Percentiles rank a stretch among this genome's conserved stretches.
These are phyloP conservation scores for Blennius ocellaris DNA, from an alignment of 2,113 vertebrate species.

Conservation along the genomic window DNA sequence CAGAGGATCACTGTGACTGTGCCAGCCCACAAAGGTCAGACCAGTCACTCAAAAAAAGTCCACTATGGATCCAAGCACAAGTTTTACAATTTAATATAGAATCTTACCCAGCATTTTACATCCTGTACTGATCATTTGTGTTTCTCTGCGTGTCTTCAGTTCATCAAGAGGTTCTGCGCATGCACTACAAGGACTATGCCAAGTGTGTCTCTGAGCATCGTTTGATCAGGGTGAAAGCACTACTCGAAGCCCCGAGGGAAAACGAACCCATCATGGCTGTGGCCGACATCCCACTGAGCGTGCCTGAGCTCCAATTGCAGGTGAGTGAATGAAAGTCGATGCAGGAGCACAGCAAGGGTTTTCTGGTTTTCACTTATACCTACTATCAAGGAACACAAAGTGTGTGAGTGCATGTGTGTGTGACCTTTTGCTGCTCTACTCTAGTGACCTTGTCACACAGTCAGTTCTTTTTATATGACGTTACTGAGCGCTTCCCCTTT, in stretches of 20 bases:
- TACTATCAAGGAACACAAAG: too few relatives aligned
- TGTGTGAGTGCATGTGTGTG: too few relatives aligned
- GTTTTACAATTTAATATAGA: too few relatives aligned
- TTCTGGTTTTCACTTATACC: too few relatives aligned
- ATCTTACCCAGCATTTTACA: too few relatives aligned
- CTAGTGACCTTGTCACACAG: too few relatives aligned
- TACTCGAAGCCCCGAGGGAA: constrained; percentile 58
- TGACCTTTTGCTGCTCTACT: too few relatives aligned
- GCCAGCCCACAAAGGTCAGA: constrained; percentile 71
- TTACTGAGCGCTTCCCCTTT: too few relatives aligned
- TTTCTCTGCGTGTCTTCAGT: constrained; percentile 55
- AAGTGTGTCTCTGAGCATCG: constrained; percentile 77
- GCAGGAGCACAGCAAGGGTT: too few relatives aligned
- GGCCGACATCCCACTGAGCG: constrained; percentile 77
- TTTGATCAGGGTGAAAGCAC: constrained; percentile 77
- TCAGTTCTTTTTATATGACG: too few relatives aligned
- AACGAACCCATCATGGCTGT: constrained; percentile 64
- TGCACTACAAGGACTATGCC: constrained; percentile 79
- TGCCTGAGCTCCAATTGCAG: constrained; percentile 76
- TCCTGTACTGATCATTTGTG: background rate
- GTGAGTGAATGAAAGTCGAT: constrained; percentile 45
- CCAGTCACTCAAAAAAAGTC: background rate
- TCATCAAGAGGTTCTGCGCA: constrained; percentile 80
- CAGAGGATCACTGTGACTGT: constrained; percentile 65
- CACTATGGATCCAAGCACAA: too few relatives aligned